Conservation (phyloP, 92 coral and sea anemone genomes). For the Zoanthus gigantus region DNA sequence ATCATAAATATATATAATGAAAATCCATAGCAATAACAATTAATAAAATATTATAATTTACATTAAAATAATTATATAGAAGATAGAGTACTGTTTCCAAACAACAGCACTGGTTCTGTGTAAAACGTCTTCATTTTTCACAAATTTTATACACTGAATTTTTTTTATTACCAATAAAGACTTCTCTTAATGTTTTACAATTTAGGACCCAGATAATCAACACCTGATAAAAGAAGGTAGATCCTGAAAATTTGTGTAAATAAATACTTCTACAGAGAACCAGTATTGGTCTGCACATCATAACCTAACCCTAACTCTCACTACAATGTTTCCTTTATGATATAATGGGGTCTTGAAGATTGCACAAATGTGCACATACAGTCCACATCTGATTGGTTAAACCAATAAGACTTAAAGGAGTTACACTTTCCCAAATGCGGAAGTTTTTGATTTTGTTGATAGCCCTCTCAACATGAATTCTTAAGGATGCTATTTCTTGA, state of each 20-base stretch:
- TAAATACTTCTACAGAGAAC: slow-evolving; percentile 18
- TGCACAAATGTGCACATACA: slow-evolving; percentile 62
- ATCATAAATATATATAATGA: not conserved
- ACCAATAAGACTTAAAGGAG: not conserved
- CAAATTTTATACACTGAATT: slow-evolving; percentile 1
- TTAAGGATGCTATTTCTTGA: slow-evolving; percentile 50
- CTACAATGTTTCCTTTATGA: slow-evolving; percentile 30
- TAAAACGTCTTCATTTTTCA: slow-evolving; percentile 3
- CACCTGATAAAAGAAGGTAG: slow-evolving; percentile 4
- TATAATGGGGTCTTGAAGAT: slow-evolving; percentile 45
- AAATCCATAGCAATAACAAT: not conserved
- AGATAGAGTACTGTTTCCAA: not conserved
- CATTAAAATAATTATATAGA: not conserved
- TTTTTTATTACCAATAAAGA: slow-evolving; percentile 26
- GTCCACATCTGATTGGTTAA: slow-evolving; percentile 63
- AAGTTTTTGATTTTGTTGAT: too few species aligned
- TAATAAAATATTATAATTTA: not conserved
- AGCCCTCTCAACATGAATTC: slow-evolving; percentile 45
- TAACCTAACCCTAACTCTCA: slow-evolving; percentile 6
- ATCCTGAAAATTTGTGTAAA: slow-evolving; percentile 11
- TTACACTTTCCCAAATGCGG: too few species aligned
- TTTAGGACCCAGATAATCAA: slow-evolving; percentile 2
- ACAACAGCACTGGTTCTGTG: slow-evolving; percentile 15
- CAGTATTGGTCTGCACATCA: slow-evolving; percentile 8
- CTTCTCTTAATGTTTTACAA: slow-evolving; percentile 11